Conservation (phyloP, 2,797 vertebrate species). For the Galaxias olidus region DNA sequence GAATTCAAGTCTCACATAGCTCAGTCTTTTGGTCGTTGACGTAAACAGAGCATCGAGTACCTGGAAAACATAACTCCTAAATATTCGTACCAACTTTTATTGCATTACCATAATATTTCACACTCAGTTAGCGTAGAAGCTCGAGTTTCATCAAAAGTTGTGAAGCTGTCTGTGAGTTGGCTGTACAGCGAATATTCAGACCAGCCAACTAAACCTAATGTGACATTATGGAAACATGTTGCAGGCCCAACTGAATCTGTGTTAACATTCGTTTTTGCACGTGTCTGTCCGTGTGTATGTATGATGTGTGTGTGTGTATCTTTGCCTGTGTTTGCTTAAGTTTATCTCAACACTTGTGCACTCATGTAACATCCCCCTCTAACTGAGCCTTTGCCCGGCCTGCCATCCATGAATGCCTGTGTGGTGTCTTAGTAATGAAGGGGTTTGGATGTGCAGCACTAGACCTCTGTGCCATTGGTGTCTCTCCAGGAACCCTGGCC, state of each 20-base stretch:
- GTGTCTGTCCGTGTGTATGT: not conserved
- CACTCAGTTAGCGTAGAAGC: no score
- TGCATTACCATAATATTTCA: not conserved
- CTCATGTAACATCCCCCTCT: constrained; percentile 13
- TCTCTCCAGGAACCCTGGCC: not conserved
- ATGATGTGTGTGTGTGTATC: constrained; percentile 3
- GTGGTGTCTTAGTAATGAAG: constrained; percentile 13
- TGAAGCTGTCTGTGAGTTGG: no score
- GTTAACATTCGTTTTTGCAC: not conserved
- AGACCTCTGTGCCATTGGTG: no score
- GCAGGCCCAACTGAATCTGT: not conserved
- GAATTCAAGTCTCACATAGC: constrained; percentile 8
- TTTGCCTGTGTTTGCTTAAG: not conserved
- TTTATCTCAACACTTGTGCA: not conserved
- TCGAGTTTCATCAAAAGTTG: no score
- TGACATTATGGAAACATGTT: not conserved
- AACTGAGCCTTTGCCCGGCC: not conserved
- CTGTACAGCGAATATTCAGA: no score
- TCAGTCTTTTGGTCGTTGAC: constrained; percentile 19
- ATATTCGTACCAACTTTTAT: no score
- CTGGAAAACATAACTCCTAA: not conserved
- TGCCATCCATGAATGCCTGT: constrained; percentile 17
- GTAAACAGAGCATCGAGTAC: not conserved
- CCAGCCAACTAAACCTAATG: not conserved
- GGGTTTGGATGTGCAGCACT: constrained; percentile 5